These are phyloP conservation scores for Cinclus cinclus DNA, from an alignment of 2,113 vertebrate species.

Conservation along the genomic window DNA sequence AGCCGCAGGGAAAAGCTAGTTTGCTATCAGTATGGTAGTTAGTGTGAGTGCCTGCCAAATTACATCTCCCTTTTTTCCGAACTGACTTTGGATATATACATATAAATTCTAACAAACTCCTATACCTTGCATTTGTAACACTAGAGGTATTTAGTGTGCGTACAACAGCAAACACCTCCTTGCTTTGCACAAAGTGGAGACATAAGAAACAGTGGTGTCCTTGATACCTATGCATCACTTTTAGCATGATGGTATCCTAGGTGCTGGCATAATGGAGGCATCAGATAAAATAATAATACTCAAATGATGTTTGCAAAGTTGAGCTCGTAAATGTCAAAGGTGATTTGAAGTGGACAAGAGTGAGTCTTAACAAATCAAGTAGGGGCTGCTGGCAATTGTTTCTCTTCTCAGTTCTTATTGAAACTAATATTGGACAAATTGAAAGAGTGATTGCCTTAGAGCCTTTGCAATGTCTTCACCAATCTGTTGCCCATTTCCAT, in stretches of 20 bases:
- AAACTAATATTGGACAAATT: slow-evolving; percentile 70
- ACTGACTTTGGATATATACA: background rate
- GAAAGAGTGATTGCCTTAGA: slow-evolving; percentile 66
- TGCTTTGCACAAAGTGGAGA: background rate
- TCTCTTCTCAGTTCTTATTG: slow-evolving; percentile 53
- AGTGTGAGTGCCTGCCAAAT: background rate
- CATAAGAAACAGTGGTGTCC: background rate
- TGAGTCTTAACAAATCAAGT: slow-evolving; percentile 62
- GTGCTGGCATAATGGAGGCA: slow-evolving; percentile 11
- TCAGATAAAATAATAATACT: slow-evolving; percentile 62
- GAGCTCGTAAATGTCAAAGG: slow-evolving; percentile 57
- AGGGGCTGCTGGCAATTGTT: slow-evolving; percentile 56
- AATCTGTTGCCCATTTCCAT: slow-evolving; percentile 70
- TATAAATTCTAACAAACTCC: background rate
- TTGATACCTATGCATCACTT: background rate
- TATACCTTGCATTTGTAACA: background rate
- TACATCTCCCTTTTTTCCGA: background rate
- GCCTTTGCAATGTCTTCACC: slow-evolving; percentile 51
- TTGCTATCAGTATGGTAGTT: background rate
- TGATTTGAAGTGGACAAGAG: slow-evolving; percentile 63
- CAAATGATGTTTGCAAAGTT: slow-evolving; percentile 57
- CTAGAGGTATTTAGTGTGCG: background rate
- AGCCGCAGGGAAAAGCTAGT: background rate
- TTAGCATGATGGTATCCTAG: background rate
- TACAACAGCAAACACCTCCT: background rate